Evolutionary conservation across 2,113 vertebrate genomes (phyloP).

Genomic region (Asarcornis scutulata): DNA sequence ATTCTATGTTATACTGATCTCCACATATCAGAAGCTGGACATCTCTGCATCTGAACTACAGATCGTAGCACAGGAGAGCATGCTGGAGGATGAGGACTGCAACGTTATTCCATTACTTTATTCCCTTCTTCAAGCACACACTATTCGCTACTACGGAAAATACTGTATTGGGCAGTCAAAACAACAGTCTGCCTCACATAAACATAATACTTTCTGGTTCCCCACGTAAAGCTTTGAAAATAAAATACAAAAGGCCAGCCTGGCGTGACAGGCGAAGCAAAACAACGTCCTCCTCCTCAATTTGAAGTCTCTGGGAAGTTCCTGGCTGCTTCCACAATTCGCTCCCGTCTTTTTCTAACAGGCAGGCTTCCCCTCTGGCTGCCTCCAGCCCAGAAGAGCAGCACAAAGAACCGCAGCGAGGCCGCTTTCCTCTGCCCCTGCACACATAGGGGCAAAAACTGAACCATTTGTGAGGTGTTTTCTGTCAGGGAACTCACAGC

Average conservation of each 20-base stretch:
- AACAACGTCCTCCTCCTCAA: neutral
- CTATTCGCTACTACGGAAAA: neutral
- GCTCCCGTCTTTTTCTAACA: neutral
- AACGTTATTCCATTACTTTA: slow-evolving; percentile 18
- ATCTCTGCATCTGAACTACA: neutral
- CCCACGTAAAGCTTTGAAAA: neutral
- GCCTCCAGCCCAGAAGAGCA: neutral
- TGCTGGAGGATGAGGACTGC: neutral
- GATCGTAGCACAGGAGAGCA: neutral
- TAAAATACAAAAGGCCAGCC: neutral
- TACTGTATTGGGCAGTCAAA: neutral
- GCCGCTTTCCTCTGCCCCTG: neutral
- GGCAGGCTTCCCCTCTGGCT: neutral
- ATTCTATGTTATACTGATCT: neutral
- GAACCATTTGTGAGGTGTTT: neutral
- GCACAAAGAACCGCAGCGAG: neutral
- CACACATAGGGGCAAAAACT: neutral
- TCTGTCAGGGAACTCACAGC: neutral
- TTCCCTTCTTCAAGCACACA: neutral
- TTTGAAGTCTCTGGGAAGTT: neutral
- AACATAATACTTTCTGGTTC: neutral
- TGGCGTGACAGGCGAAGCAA: neutral
- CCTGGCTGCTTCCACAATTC: neutral
- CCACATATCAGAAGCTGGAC: neutral
- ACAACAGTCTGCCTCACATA: neutral